Evolutionary conservation across 2,888 invertebrate genomes (phyloP).

Genomic region (Flabesymbios commensalis): DNA sequence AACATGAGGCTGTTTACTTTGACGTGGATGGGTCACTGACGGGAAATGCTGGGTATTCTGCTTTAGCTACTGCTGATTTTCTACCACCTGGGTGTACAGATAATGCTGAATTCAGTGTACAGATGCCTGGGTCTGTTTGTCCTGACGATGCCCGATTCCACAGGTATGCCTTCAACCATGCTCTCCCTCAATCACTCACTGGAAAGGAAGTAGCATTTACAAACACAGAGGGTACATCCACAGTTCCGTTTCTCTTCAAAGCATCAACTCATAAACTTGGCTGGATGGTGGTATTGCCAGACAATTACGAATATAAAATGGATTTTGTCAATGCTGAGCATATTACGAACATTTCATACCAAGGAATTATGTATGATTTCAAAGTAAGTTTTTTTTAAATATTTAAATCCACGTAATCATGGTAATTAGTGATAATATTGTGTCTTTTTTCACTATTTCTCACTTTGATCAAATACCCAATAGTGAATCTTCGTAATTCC

Average conservation of each 20-base stretch:
- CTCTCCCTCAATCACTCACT: constrained; percentile 39
- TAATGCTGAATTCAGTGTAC: neutral
- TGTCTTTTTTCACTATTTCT: no score
- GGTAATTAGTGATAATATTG: no score
- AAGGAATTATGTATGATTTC: constrained; percentile 38
- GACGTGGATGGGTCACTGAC: constrained; percentile 47
- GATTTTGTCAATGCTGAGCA: constrained; percentile 40
- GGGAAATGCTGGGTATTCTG: constrained; percentile 25
- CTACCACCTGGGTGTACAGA: neutral
- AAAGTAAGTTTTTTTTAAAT: no score
- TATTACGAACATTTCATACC: constrained; percentile 47
- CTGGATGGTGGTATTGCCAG: constrained; percentile 43
- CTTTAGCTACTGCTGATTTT: neutral
- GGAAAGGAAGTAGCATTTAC: constrained; percentile 36
- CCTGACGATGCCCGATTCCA: constrained; percentile 38
- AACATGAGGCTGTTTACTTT: constrained; percentile 29
- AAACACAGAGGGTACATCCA: constrained; percentile 39
- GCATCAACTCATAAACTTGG: constrained; percentile 46
- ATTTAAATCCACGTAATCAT: no score
- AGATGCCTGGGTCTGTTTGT: constrained; percentile 38
- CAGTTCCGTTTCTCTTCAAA: constrained; percentile 33
- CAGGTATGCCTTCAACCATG: constrained; percentile 49
- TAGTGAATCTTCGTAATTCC: no score
- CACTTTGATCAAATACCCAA: no score
- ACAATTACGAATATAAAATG: constrained; percentile 35